Conservation (phyloP, 2,888 invertebrate species). For the Epinotia ramella region DNA sequence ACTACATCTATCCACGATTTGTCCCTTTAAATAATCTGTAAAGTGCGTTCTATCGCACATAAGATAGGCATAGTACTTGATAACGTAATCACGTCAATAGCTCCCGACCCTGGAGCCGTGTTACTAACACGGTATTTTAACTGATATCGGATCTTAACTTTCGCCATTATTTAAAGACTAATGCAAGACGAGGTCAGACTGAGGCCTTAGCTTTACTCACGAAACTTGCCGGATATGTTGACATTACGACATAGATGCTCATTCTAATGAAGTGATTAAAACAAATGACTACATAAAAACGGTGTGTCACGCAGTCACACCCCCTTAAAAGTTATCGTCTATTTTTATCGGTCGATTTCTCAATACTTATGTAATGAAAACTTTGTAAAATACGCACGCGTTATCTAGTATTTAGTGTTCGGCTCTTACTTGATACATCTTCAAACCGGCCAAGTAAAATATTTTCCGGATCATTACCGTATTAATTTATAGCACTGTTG, state of each 20-base stretch:
- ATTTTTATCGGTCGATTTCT: conserved; percentile 18
- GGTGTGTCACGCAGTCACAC: conserved; percentile 15
- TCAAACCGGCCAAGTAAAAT: conserved; percentile 10
- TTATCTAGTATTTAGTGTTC: background rate
- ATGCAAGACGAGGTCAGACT: conserved; percentile 24
- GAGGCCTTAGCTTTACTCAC: conserved; percentile 17
- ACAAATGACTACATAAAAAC: background rate
- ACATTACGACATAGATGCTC: background rate
- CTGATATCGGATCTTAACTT: conserved; percentile 14
- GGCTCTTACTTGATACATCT: background rate
- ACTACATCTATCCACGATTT: conserved; percentile 10
- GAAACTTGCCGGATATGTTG: conserved; percentile 13
- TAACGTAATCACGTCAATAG: conserved; percentile 13
- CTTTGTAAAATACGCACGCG: background rate
- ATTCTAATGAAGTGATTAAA: background rate
- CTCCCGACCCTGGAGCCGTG: conserved; percentile 21
- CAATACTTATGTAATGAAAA: conserved; percentile 9
- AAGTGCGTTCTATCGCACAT: conserved; percentile 2
- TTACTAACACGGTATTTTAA: background rate
- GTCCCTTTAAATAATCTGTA: conserved; percentile 21
- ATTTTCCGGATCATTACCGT: background rate
- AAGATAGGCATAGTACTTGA: conserved; percentile 17
- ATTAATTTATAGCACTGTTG: background rate
- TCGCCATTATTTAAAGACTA: conserved; percentile 18
- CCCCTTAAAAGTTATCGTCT: conserved; percentile 18